These are phyloP conservation scores for Eustalomyia histrio DNA, from an alignment of 2,888 invertebrate species.

Conservation along the genomic window DNA sequence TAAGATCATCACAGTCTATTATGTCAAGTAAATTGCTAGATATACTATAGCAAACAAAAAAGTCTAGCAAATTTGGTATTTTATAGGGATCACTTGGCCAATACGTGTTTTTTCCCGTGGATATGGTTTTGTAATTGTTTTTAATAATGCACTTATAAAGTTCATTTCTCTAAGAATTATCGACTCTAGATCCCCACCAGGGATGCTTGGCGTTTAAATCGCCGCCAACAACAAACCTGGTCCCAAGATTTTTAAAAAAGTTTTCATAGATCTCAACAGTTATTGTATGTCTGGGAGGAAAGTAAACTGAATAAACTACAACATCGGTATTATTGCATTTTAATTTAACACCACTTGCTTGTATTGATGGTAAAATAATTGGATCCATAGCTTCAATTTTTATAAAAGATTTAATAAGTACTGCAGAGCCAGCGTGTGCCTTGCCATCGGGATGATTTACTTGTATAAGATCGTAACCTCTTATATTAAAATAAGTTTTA, in stretches of 20 bases:
- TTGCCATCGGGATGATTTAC: too few relatives aligned
- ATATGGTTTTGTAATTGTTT: constrained; percentile 21
- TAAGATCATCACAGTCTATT: constrained; percentile 10
- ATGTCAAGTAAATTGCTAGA: background rate
- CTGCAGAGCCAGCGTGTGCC: too few relatives aligned
- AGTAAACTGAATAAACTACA: too few relatives aligned
- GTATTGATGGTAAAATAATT: too few relatives aligned
- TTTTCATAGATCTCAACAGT: constrained; percentile 14
- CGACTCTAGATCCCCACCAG: constrained; percentile 52
- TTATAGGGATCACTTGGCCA: constrained; percentile 44
- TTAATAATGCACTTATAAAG: constrained; percentile 34
- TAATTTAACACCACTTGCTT: too few relatives aligned
- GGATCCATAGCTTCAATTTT: too few relatives aligned
- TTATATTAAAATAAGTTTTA: too few relatives aligned
- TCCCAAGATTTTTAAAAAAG: constrained; percentile 41
- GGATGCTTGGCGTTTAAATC: too few relatives aligned
- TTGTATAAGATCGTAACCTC: too few relatives aligned
- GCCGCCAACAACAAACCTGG: constrained; percentile 48
- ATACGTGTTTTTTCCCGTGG: constrained; percentile 42
- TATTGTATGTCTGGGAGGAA: constrained; percentile 39
- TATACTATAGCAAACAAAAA: constrained; percentile 14
- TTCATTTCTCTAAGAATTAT: constrained; percentile 47
- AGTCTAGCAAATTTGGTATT: too few relatives aligned
- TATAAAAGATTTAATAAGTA: too few relatives aligned
- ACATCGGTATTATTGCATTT: too few relatives aligned